Evolutionary conservation across 1,140 invertebrate genomes (phyloP), one percentile per base, ranked within the genome.

Genomic region (Teleopsis dalmanni): DNA sequence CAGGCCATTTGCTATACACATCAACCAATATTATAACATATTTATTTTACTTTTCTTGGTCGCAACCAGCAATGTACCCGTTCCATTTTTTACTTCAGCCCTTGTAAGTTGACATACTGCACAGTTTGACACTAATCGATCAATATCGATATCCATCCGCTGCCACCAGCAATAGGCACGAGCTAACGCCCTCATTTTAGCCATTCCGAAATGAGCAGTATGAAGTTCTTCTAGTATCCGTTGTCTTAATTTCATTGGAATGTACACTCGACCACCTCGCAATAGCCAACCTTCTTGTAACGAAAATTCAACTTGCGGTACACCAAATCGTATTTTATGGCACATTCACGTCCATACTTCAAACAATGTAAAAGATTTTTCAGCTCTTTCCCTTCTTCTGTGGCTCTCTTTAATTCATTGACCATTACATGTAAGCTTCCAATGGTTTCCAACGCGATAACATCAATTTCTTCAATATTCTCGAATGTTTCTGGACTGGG

Each of bases 161-260:
- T 59, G 61, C 70, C 70, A 76, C 60, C 62, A 76, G 27, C 70
- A 51, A 49, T 71, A 63, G 27, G 43, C 53, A 41, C 72, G 31
- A 8, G 73, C 73, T 16, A 73, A 43, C 4, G 54, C 47, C 55
- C 76, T 78, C n/a, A n/a, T n/a, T n/a, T n/a, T n/a, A n/a, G n/a
- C n/a, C 8, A 73, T 60, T 4, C 72, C 73, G 29, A 65, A 54
- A 54, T 76, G 73, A 18, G 47, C 56, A 21, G 26, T 33, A 31
- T n/a, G n/a, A n/a, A n/a, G n/a, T n/a, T n/a, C n/a, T n/a, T n/a
- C n/a, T n/a, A n/a, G n/a, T n/a, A n/a, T n/a, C n/a, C n/a, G n/a
- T n/a, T n/a, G n/a, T n/a, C n/a, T n/a, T n/a, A n/a, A n/a, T n/a
- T n/a, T n/a, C 42, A 50, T 26, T 18, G 53, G 57, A 19, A 60